Percentiles rank a stretch among this genome's conserved stretches.
These are phyloP conservation scores for Gymnosoma rotundatum DNA, from an alignment of 2,888 invertebrate genomes.

Conservation along the genomic window DNA sequence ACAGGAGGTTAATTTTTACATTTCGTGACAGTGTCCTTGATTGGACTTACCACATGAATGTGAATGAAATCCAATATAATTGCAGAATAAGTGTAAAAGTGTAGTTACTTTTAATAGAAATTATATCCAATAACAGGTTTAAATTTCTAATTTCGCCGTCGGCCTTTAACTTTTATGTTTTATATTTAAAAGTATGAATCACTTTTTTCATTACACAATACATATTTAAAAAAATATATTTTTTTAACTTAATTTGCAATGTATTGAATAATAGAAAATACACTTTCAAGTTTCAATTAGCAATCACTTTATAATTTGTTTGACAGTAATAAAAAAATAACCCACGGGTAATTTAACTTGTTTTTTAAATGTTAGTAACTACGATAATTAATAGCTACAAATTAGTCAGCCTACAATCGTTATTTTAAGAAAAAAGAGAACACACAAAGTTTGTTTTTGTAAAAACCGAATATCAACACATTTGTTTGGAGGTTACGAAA, in stretches of 20 bases:
- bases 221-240: background rate
- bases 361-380: background rate
- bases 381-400: conserved; percentile 5
- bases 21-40: background rate
- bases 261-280: background rate
- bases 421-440: background rate
- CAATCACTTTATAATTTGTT: conserved; percentile 18
- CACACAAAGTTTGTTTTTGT: conserved; percentile 4
- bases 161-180: conserved; percentile 3
- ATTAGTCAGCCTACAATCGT: conserved; percentile 8
- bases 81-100: conserved; percentile 3
- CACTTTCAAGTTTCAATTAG: conserved; percentile 34
- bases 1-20: no score
- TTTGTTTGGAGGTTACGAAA: conserved; percentile 33
- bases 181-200: background rate
- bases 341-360: conserved; percentile 26
- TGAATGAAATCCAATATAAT: conserved; percentile 48
- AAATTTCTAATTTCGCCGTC: conserved; percentile 26
- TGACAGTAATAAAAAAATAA: conserved; percentile 4
- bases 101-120: background rate
- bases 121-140: conserved; percentile 12
- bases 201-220: background rate
- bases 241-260: background rate
- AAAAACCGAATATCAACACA: conserved; percentile 22
- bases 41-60: conserved; percentile 42